Evolutionary conservation across 1,140 invertebrate genomes (phyloP), one percentile per base, ranked within the genome.

Genomic region (Drosophila albomicans): DNA sequence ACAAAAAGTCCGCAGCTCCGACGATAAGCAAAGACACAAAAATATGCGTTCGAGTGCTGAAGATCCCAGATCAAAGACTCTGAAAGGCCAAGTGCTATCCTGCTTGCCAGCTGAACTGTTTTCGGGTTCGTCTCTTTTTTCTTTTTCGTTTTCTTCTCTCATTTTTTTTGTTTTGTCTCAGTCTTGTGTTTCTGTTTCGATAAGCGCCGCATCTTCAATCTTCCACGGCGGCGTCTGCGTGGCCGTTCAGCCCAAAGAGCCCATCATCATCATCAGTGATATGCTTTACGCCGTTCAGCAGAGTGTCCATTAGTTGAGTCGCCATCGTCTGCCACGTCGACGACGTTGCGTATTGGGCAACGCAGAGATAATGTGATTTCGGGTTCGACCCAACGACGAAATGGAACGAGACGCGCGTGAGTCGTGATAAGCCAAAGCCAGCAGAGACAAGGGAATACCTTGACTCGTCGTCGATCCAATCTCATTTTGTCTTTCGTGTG

Each of bases 151-250:
- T 48, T 51, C 25, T 62, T 48, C 73, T 73, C 71, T 49, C 20
- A 11, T 16, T 13, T 6, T 56, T 16, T 15, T 54, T 16, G 32
- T 58, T 78, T 49, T 69, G 49, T 72, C 52, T 69, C 41, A 8
- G 15, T 65, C 49, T 54, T 69, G 30, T 74, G 25, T 65, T 64
- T 64, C 56, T 56, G 71, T 81, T 63, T 63, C 82, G 89, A 91
- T 91, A 91, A 91, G 89, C 89, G 85, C 82, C 84, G 85, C 89
- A 91, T 91, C 89, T 91, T 91, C 89, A 91, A 91, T 91, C 89
- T 91, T 91, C 75, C 59, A 76, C 79, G 79, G 70, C 84, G 79
- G 75, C 85, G 52, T 73, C 69, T 73, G 75, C 56, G 68, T 70
- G 35, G 67, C 67, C 61, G 56, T 56, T 71, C 59, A 54, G 69